Base-by-base conservation (phyloP, 2,797 vertebrate species). In the Pelodytes ibericus region DNA sequence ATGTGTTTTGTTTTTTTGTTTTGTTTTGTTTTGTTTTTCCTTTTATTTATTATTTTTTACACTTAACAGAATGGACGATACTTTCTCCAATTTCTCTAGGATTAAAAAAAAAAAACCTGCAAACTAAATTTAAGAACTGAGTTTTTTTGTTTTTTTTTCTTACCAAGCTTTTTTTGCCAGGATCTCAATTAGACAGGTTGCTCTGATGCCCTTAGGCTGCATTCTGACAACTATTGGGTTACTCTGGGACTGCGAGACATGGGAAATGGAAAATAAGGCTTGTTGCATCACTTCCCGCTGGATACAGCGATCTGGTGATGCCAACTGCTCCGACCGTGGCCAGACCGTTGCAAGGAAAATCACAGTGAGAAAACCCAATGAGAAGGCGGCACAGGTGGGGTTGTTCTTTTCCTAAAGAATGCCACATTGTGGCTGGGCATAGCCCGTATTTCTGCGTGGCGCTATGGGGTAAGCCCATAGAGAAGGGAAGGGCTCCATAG, bases 331-430 rank as follows among this genome's bases (percentile, higher is more conserved):
- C 75, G 24, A 59, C 16, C 47, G 18, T 24, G 75, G 62, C 51
- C 51, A 62, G 58, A 58, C 30, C 67, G 59, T 61, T 61, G 36
- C 49, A 56, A 51, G 62, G 41, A 72, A 57, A 56, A 65, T 66
- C 61, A 59, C 69, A 26, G 33, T 60, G 69, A 30, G 49, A 76
- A 66, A 72, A 72, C 53, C 75, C 75, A 72, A 16, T 47, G 41
- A 78, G 62, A 72, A 78, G 75, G 75, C 69, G 53, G 62, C 69
- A 78, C 75, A 78, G 75, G 75, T 78, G 75, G 75, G 75, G 69
- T 78, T 22, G 75, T 77, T 66, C 2, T 78, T 27, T 78, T 78
- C 66, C 29, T 78, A 41, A 66, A 71, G 49, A 58, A 22, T 44
- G 49, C 57, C 65, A 70, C n/a, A 11, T 6, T 39, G 57, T 62